These are phyloP conservation scores for Nothura maculosa DNA, from an alignment of 2,797 vertebrate species.

Conservation along the genomic window DNA sequence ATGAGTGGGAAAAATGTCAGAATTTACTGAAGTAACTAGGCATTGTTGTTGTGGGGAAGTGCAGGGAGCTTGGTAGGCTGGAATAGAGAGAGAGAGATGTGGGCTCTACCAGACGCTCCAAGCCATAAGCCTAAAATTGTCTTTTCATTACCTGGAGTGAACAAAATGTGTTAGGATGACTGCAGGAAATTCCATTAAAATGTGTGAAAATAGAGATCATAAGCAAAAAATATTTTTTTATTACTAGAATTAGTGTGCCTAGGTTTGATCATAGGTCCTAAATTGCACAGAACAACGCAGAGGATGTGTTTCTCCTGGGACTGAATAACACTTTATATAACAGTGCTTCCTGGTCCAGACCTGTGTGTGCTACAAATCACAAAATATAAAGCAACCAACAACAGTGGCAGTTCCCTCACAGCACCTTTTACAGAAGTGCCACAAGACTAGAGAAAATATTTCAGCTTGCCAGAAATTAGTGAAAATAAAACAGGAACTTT, in stretches of 20 bases:
- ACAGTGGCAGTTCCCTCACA: neutral
- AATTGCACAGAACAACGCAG: neutral
- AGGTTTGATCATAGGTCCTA: fast-evolving
- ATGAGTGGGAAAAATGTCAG: neutral
- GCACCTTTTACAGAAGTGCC: fast-evolving
- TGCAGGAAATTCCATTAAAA: neutral
- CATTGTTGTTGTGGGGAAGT: fast-evolving
- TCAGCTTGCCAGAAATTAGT: conserved; percentile 31
- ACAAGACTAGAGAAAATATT: neutral
- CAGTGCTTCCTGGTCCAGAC: neutral
- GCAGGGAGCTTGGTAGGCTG: neutral
- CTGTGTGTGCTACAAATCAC: neutral
- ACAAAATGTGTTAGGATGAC: neutral
- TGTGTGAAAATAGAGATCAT: neutral
- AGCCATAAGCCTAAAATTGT: fast-evolving
- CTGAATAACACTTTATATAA: fast-evolving
- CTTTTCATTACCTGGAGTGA: neutral
- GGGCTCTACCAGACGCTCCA: neutral
- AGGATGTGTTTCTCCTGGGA: fast-evolving
- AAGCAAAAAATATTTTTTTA: neutral
- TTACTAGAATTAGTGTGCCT: neutral
- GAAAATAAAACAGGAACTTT: conserved; percentile 21
- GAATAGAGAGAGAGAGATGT: neutral
- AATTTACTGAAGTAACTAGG: neutral
- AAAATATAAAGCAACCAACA: neutral